A percentile compares a stretch with the other conserved stretches of the same genome.
phyloP scores from a whole-genome alignment of 2,113 vertebrate species.

The Solenodon paradoxus region DNA sequence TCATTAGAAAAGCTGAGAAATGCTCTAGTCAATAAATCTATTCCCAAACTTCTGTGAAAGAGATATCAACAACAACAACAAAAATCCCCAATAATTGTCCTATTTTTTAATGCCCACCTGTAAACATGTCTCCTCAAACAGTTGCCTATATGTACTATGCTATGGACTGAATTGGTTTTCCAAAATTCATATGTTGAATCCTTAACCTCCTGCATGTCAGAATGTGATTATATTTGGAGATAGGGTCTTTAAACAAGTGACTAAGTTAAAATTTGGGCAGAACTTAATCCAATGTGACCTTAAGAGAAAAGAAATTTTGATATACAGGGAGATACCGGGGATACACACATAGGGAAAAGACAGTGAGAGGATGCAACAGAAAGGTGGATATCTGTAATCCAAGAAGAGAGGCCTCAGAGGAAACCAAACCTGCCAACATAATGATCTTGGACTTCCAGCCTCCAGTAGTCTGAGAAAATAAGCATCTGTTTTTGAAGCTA shows the following conservation, averaged over 20 bases:
- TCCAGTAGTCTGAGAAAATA: background rate
- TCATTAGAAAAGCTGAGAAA: background rate
- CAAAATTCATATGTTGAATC: background rate
- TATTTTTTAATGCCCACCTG: background rate
- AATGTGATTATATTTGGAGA: background rate
- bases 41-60: too few species aligned
- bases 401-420: background rate
- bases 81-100: background rate
- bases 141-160: background rate
- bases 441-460: background rate
- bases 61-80: background rate
- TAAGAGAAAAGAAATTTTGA: background rate
- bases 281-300: background rate
- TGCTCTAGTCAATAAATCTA: background rate
- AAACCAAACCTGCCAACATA: background rate
- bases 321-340: background rate
- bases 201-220: background rate
- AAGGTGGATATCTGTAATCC: background rate
- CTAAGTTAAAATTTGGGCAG: background rate
- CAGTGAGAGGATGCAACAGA: background rate
- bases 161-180: background rate
- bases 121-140: background rate
- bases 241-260: background rate
- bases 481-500: background rate
- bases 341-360: background rate